A percentile compares a stretch with the other conserved stretches of the same genome.
These are phyloP conservation scores for Ramazzottius varieornatus DNA, from an alignment of 2,888 invertebrate species.

Conservation along the genomic window DNA sequence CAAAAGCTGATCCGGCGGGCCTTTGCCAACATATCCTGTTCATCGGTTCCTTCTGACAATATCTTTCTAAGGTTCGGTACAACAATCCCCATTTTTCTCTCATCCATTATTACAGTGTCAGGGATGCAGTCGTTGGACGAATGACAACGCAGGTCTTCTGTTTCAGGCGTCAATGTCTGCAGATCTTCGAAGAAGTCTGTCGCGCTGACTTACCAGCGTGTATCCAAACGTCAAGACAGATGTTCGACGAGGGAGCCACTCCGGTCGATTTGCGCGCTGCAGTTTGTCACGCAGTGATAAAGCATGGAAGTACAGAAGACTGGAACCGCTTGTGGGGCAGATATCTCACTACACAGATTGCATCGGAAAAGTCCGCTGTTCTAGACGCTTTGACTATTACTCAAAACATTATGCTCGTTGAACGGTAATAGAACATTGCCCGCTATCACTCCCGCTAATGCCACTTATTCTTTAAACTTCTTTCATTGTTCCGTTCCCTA, in stretches of 20 bases:
- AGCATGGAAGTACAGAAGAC: not conserved
- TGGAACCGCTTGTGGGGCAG: constrained; percentile 3
- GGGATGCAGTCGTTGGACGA: too few relatives aligned
- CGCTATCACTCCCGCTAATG: too few relatives aligned
- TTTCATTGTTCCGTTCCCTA: too few relatives aligned
- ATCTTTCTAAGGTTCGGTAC: too few relatives aligned
- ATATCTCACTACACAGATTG: constrained; percentile 1
- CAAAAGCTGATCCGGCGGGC: not conserved
- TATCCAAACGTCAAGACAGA: not conserved
- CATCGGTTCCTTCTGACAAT: too few relatives aligned
- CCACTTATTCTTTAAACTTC: too few relatives aligned
- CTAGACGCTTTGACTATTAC: not conserved
- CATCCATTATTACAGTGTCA: too few relatives aligned
- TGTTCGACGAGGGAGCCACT: not conserved
- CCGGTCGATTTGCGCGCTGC: constrained; percentile 1
- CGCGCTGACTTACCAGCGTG: not conserved
- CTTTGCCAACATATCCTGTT: not conserved
- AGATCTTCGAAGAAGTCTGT: not conserved
- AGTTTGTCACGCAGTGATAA: constrained; percentile 1
- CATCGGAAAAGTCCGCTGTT: constrained; percentile 3
- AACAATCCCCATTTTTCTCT: too few relatives aligned
- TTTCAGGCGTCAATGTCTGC: not conserved
- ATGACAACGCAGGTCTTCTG: too few relatives aligned
- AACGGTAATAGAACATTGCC: too few relatives aligned
- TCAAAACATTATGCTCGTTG: not conserved